Evolutionary conservation across 2,113 vertebrate species (phyloP), one percentile per base, ranked within the genome.

Genomic region (Chelonoidis abingdonii): DNA sequence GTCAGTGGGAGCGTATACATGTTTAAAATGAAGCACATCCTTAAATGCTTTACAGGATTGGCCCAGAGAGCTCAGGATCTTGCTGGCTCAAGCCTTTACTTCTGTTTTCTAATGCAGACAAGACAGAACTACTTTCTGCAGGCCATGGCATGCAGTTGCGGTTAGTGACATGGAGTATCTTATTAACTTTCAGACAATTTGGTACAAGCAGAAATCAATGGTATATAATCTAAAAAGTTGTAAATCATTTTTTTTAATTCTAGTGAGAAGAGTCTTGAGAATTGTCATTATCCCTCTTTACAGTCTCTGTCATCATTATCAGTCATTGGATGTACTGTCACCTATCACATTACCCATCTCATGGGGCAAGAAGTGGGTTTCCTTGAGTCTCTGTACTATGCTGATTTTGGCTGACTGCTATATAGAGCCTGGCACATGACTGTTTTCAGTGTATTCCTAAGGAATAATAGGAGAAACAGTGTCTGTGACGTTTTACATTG

Each of bases 151-250:
- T 22, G 2, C 6, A 3, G 6, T 14, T 80, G 2, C 1, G 69
- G 41, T 81, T 53, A 2, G 4, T 35, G 24, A 4, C n/a, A 16
- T 1, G 5, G n/a, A 13, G 38, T 2, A 76, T 80, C 8, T 4
- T 53, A 24, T 54, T 65, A 56, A 54, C 10, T 1, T 2, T 21
- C 24, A n/a, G 10, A 0, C 24, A 31, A 0, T 2, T 47, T 25
- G 16, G 52, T n/a, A n/a, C 1, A 27, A 81, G 27, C 2, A 3
- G 76, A 84, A 80, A 41, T 35, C 8, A 57, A 17, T 8, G 0
- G 2, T 0, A 1, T 4, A 19, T 1, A 11, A 47, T 72, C 52
- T 85, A 6, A 41, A 80, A 69, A 2, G 2, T 0, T 1, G 8
- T 27, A 75, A 53, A 16, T 13, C 5, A 31, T 8, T 5, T 47